Base-by-base conservation (phyloP, 1,140 invertebrate species). In the Penaeus chinensis region DNA sequence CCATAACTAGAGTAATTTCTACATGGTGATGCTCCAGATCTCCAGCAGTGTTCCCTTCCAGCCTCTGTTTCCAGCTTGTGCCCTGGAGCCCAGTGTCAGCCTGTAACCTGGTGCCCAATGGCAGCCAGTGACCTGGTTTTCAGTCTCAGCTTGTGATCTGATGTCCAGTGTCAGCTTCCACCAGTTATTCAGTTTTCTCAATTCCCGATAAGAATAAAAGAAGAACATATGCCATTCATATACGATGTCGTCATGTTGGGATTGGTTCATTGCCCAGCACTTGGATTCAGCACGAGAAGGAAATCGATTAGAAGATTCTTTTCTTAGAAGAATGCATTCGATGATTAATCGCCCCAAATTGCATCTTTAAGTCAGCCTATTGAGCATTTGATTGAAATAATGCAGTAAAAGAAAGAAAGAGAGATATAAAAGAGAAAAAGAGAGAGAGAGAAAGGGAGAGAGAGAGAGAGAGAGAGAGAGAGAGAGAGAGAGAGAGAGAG, bases 141-240 rank as follows among this genome's bases (percentile, higher is more conserved):
- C 42, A 22, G 24, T 22, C 13, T 24, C 76, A 32, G 42, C 79
- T 65, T 81, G 63, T n/a, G 13, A 62, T 82, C 37, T 71, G 47
- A 24, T 84, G 82, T 13, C 61, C 37, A 82, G 81, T 69, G 13
- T 82, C 63, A 69, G 63, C 24, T 78, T 42, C 24, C 42, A 78
- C 27, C 84, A 81, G 84, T 86, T n/a, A 86, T 81, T 86, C 84
- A 86, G 84, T 86, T 76, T 82, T 87, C 85, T 87, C 85, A 63
- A 65, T 79, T 86, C 85, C 85, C 85, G 84, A 79, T 71, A 60
- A 47, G 78, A 69, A 65, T 27, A n/a, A 37, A 82, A 8, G 16
- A 24, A 37, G 24, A 24, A 65, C 61, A 82, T 54, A 65, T 60
- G 61, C 61, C 27, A 82, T 82, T 24, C 60, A 76, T 32, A 76